Evolutionary conservation across 2,797 vertebrate genomes (phyloP), one percentile per base, ranked within the genome.

Genomic region (Staurois parvus): DNA sequence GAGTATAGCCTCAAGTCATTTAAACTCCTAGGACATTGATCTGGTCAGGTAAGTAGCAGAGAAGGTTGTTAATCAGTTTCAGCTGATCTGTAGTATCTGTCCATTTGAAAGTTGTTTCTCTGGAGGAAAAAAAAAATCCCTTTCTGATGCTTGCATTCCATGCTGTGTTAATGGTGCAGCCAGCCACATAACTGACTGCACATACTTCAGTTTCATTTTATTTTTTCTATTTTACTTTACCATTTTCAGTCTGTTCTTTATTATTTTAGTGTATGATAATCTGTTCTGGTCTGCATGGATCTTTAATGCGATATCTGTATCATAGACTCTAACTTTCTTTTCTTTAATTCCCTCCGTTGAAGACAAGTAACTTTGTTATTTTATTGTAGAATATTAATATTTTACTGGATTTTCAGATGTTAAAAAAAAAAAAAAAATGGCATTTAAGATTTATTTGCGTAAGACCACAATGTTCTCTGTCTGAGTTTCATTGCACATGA

Each of bases 361-460:
- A 5, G 12, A 59, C 32, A 76, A 83, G 72, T 66, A 17, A 28
- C 24, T 62, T 42, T n/a, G 21, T 79, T 32, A n/a, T 79, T 59
- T 42, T 72, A 42, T 70, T 67, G 37, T 79, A 76, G 64, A 76
- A 75, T 72, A 73, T 68, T 68, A 76, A 66, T 74, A 90, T 93
- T 94, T 91, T 92, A 92, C 89, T 79, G 88, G 92, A 90, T 89
- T 90, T 74, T 93, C 86, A 29, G 88, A 90, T 89, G 72, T 90
- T 88, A 78, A 88, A 91, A 90, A 91, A 72, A 67, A 67, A n/a
- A n/a, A n/a, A 68, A 70, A 70, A 34, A 88, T 88, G 87, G 83
- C 84, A 88, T 91, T 90, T 91, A 89, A 68, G 85, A 91, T 90
- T 91, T 78, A 74, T 90, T 90, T 85, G 70, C 88, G 88, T 89